Percentiles rank a stretch among this genome's conserved stretches.
Evolutionary conservation across 2,113 vertebrate species (phyloP).

Genomic region (Mastomys natalensis): DNA sequence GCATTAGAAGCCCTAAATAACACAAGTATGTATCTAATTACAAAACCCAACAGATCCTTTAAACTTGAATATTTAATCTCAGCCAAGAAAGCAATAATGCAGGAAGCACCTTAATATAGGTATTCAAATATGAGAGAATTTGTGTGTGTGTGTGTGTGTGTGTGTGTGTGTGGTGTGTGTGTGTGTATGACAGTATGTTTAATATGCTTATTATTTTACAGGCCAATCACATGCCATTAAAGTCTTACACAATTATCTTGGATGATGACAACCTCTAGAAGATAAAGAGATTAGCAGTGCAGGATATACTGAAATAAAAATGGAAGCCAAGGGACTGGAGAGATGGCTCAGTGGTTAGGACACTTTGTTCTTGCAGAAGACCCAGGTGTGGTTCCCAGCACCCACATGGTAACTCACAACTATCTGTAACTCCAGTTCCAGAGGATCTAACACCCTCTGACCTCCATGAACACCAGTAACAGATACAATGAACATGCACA

Average conservation of each 20-base stretch:
- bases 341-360: background rate
- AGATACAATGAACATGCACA: background rate
- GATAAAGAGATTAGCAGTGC: background rate
- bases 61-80: background rate
- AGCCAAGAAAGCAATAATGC: background rate
- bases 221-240: constrained; percentile 21
- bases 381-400: background rate
- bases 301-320: background rate
- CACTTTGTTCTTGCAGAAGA: background rate
- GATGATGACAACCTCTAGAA: background rate
- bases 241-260: background rate
- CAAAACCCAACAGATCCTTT: background rate
- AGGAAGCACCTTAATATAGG: background rate
- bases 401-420: background rate
- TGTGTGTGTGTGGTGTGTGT: background rate
- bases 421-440: background rate
- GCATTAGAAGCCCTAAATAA: background rate
- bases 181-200: background rate
- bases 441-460: background rate
- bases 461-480: background rate
- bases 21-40: background rate
- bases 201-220: background rate
- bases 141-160: background rate
- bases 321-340: background rate
- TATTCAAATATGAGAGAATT: background rate